These are phyloP conservation scores for Hylaeus anthracinus DNA, from an alignment of 1,140 invertebrate genomes.

Conservation along the genomic window DNA sequence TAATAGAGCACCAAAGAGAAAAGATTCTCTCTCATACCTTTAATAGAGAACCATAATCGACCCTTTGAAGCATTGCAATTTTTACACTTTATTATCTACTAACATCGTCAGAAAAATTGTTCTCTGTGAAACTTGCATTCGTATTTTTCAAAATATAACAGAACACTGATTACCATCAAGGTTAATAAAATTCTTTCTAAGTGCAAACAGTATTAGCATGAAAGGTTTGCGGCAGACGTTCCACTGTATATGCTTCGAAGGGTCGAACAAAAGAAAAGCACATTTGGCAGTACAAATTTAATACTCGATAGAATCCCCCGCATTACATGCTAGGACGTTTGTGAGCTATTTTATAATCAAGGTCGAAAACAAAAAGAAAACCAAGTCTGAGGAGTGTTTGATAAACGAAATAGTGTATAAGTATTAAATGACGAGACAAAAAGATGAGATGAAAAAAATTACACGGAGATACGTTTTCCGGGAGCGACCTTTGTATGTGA, in stretches of 20 bases:
- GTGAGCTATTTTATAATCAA: conserved; percentile 34
- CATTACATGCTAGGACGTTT: conserved; percentile 39
- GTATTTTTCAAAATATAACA: neutral
- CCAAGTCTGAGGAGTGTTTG: conserved; percentile 51
- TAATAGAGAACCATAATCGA: conserved; percentile 17
- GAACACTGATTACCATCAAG: no score
- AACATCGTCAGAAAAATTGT: neutral
- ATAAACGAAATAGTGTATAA: conserved; percentile 34
- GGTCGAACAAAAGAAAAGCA: conserved; percentile 25
- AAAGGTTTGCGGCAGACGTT: no score
- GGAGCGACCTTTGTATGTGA: conserved; percentile 37
- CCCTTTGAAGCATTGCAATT: conserved; percentile 32
- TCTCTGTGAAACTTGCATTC: neutral
- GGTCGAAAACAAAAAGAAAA: conserved; percentile 10
- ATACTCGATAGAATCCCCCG: conserved; percentile 39
- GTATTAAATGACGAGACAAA: conserved; percentile 26
- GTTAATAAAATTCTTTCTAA: no score
- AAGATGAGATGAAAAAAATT: conserved; percentile 11
- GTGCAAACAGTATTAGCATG: no score
- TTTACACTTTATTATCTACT: neutral
- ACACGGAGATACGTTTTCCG: conserved; percentile 24
- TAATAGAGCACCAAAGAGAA: conserved; percentile 66
- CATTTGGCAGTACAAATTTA: conserved; percentile 67
- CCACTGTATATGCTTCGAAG: conserved; percentile 9
- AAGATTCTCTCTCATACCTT: conserved; percentile 51